Evolutionary conservation across 64 coral and sea anemone species (phyloP).

Genomic region (Anthopleura sola): DNA sequence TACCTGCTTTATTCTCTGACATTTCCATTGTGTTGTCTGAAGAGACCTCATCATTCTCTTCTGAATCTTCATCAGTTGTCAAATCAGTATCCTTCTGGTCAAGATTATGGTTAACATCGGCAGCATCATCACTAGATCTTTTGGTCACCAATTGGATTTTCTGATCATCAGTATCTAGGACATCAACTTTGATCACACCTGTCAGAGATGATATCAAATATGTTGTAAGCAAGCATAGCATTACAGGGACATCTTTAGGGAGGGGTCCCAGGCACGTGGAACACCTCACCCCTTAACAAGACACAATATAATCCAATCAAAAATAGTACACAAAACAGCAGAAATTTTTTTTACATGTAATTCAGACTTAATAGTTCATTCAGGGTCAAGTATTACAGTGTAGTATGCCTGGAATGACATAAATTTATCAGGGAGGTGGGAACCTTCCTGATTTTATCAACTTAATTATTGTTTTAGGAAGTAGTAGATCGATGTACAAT

Average conservation of each 20-base stretch:
- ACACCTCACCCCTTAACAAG: too few species aligned
- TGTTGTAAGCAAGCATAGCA: background rate
- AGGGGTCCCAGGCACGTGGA: too few species aligned
- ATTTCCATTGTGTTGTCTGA: background rate
- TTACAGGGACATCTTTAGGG: background rate
- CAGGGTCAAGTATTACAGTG: too few species aligned
- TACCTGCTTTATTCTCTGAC: background rate
- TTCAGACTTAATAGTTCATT: too few species aligned
- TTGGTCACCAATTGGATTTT: background rate
- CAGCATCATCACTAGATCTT: background rate
- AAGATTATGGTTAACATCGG: background rate
- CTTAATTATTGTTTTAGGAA: too few species aligned
- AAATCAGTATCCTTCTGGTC: background rate
- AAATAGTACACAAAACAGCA: too few species aligned
- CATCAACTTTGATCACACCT: constrained; percentile 20
- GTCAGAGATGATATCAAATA: background rate
- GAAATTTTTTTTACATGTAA: too few species aligned
- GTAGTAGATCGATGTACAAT: too few species aligned
- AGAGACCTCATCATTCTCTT: background rate
- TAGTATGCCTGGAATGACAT: too few species aligned
- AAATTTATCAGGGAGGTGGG: too few species aligned
- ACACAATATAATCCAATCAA: too few species aligned
- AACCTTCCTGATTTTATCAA: too few species aligned
- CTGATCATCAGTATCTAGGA: background rate
- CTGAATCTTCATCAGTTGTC: background rate